phyloP scores from a whole-genome alignment of 1,140 invertebrate genomes.

The Manduca sexta region DNA sequence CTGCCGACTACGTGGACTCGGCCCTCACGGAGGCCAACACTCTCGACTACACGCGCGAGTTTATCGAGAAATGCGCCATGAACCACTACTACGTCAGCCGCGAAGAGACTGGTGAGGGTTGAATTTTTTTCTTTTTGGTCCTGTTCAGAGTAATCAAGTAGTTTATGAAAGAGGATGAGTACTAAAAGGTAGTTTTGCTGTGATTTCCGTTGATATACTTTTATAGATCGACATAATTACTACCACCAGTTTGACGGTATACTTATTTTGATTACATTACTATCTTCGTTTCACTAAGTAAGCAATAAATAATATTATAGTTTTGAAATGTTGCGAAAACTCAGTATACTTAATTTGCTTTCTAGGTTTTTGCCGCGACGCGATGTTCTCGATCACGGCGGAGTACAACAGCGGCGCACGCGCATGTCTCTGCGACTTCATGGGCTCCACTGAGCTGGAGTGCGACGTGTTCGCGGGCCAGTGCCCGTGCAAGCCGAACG shows the following conservation, averaged over 20 bases:
- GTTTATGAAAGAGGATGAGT: too few relatives aligned
- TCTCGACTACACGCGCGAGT: conserved; percentile 91
- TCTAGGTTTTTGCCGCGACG: conserved; percentile 88
- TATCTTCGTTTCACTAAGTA: too few relatives aligned
- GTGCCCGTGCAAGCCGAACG: conserved; percentile 93
- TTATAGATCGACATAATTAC: too few relatives aligned
- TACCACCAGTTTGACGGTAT: too few relatives aligned
- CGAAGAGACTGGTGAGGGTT: conserved; percentile 78
- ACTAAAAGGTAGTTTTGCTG: too few relatives aligned
- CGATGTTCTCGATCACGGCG: conserved; percentile 94
- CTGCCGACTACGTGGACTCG: conserved; percentile 81
- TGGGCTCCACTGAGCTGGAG: conserved; percentile 91
- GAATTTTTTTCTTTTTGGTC: too few relatives aligned
- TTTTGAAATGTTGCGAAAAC: too few relatives aligned
- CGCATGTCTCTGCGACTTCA: conserved; percentile 91
- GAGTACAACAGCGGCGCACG: conserved; percentile 96
- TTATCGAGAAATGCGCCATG: conserved; percentile 90
- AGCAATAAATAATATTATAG: too few relatives aligned
- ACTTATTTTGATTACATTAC: too few relatives aligned
- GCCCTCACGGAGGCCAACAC: conserved; percentile 82
- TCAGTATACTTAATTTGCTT: too few relatives aligned
- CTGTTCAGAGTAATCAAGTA: too few relatives aligned
- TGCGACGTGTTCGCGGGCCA: conserved; percentile 96
- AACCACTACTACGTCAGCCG: conserved; percentile 85
- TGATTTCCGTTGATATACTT: too few relatives aligned